A percentile compares a stretch with the other conserved stretches of the same genome.
Evolutionary conservation across 2,797 vertebrate genomes (phyloP).

Genomic region (Psittacula echo): DNA sequence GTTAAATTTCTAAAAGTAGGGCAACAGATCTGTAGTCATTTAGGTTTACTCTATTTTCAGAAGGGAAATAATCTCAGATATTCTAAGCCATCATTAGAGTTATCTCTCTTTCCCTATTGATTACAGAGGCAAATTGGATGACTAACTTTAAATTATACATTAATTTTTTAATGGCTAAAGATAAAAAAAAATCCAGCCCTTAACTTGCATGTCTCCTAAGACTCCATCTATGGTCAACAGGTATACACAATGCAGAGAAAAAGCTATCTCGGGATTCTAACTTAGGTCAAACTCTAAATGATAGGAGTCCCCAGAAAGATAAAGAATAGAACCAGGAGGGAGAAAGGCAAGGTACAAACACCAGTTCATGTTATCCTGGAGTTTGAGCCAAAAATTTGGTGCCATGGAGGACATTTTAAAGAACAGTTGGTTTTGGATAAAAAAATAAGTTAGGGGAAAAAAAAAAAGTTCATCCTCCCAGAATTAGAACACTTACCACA

Average conservation of each 20-base stretch:
- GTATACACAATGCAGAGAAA: background rate
- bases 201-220: background rate
- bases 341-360: background rate
- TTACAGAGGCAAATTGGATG: background rate
- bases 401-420: background rate
- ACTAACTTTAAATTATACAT: background rate
- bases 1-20: background rate
- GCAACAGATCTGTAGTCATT: background rate
- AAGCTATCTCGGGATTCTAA: background rate
- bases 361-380: background rate
- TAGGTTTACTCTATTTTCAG: background rate
- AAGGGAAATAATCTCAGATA: background rate
- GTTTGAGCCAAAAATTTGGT: background rate
- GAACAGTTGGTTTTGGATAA: background rate
- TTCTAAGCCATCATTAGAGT: background rate
- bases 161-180: background rate
- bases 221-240: accelerated
- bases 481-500: slow-evolving; percentile 81
- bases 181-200: background rate
- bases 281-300: background rate
- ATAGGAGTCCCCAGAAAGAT: background rate
- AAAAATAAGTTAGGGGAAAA: background rate
- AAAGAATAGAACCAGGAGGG: background rate
- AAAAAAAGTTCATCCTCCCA: background rate
- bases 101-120: background rate